phyloP scores from a whole-genome alignment of 2,888 invertebrate genomes.

The Hypolimnas misippus region DNA sequence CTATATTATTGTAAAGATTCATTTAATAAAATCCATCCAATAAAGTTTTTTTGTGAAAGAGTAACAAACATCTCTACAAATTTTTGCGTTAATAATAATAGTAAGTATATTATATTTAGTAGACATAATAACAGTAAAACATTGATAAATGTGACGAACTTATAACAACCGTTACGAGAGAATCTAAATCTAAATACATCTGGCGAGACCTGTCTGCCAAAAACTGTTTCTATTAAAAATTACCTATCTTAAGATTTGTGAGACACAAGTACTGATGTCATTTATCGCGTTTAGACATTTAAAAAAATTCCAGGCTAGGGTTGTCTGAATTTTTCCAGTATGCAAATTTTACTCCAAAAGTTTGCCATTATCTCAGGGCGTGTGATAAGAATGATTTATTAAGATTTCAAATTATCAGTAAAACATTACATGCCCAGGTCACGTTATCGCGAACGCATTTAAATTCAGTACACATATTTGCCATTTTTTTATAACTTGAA shows the following conservation, averaged over 20 bases:
- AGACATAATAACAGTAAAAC: too few relatives aligned
- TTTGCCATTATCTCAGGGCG: conserved; percentile 21
- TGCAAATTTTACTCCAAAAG: conserved; percentile 16
- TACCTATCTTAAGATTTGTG: not conserved
- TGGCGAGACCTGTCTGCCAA: not conserved
- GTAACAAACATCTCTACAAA: too few relatives aligned
- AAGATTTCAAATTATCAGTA: conserved; percentile 11
- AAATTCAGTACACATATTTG: conserved; percentile 8
- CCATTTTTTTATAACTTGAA: conserved; percentile 7
- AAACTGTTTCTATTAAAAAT: not conserved
- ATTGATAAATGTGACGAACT: too few relatives aligned
- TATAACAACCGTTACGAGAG: too few relatives aligned
- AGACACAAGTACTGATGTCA: not conserved
- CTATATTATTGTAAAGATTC: too few relatives aligned
- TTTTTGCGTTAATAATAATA: too few relatives aligned
- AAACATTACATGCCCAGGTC: conserved; percentile 23
- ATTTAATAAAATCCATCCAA: too few relatives aligned
- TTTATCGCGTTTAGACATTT: too few relatives aligned
- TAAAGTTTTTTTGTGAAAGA: too few relatives aligned
- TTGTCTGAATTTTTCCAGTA: not conserved
- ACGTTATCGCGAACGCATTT: conserved; percentile 23
- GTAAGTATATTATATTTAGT: too few relatives aligned
- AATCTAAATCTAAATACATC: too few relatives aligned
- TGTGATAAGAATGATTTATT: conserved; percentile 25
- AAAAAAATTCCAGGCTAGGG: not conserved